Evolutionary conservation across 1,140 invertebrate species (phyloP).

Genomic region (Caenorhabditis briggsae): DNA sequence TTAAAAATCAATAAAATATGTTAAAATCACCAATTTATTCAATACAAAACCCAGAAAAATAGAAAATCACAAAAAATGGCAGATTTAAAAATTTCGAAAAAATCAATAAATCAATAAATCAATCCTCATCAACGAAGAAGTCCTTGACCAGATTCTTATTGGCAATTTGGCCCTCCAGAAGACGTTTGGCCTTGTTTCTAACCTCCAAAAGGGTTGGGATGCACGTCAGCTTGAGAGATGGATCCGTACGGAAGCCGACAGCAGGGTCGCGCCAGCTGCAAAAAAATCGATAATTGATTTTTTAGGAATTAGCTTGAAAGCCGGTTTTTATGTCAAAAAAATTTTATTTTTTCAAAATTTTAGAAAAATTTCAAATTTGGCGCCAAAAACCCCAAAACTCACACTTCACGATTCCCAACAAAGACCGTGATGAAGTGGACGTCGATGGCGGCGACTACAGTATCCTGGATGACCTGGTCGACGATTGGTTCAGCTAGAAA

Average conservation of each 20-base stretch:
- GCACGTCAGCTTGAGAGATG: slow-evolving; percentile 75
- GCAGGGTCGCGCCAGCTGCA: slow-evolving; percentile 73
- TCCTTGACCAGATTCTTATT: slow-evolving; percentile 45
- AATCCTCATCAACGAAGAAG: slow-evolving; percentile 12
- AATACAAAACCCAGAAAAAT: slow-evolving; percentile 15
- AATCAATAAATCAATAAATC: slow-evolving; percentile 18
- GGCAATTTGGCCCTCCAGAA: slow-evolving; percentile 36
- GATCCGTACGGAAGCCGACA: slow-evolving; percentile 78
- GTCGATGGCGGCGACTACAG: slow-evolving; percentile 65
- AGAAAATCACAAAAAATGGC: slow-evolving; percentile 12
- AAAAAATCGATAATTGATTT: slow-evolving; percentile 9
- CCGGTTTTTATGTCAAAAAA: slow-evolving; percentile 68
- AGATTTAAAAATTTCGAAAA: not conserved
- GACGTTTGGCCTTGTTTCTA: slow-evolving; percentile 71
- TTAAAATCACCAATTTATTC: not conserved
- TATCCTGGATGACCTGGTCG: slow-evolving; percentile 73
- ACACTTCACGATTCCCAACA: slow-evolving; percentile 72
- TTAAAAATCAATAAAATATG: not conserved
- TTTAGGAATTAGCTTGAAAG: not conserved
- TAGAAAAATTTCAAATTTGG: slow-evolving; percentile 63
- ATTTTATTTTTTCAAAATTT: no score
- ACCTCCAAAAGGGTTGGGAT: slow-evolving; percentile 78
- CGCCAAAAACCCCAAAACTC: slow-evolving; percentile 78
- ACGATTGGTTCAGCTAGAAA: slow-evolving; percentile 78
- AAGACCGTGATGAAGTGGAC: slow-evolving; percentile 56